Evolutionary conservation across 2,113 vertebrate species (phyloP).

Genomic region (Hypanus sabinus): DNA sequence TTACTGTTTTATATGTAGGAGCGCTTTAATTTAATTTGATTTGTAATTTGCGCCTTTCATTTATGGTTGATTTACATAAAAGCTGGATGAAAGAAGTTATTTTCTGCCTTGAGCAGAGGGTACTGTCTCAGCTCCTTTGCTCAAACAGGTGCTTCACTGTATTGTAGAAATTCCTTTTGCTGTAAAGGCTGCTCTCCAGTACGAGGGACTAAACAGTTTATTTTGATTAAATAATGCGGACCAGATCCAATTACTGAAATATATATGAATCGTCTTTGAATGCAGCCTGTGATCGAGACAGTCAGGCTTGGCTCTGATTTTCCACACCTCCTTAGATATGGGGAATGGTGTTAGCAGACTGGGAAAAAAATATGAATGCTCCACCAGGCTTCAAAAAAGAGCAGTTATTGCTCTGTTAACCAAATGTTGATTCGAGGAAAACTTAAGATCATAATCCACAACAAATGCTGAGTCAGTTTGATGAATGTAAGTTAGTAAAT

Average conservation of each 20-base stretch:
- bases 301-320: background rate
- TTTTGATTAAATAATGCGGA: background rate
- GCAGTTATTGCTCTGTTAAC: background rate
- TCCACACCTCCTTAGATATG: background rate
- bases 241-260: background rate
- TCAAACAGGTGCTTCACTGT: background rate
- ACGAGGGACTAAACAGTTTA: background rate
- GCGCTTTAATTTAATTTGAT: slow-evolving; percentile 22
- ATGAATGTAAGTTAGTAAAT: background rate
- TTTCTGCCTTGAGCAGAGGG: background rate
- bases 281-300: background rate
- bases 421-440: background rate
- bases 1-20: background rate
- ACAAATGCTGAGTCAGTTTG: background rate
- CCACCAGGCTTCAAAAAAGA: background rate
- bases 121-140: background rate
- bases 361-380: background rate
- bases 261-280: background rate
- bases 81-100: background rate
- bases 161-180: background rate
- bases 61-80: slow-evolving; percentile 28
- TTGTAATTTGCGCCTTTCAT: background rate
- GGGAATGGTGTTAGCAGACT: background rate
- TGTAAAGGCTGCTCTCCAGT: background rate
- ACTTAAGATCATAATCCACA: background rate